These are phyloP conservation scores for Venusia cambrica DNA, from an alignment of 2,888 invertebrate genomes.

Conservation along the genomic window DNA sequence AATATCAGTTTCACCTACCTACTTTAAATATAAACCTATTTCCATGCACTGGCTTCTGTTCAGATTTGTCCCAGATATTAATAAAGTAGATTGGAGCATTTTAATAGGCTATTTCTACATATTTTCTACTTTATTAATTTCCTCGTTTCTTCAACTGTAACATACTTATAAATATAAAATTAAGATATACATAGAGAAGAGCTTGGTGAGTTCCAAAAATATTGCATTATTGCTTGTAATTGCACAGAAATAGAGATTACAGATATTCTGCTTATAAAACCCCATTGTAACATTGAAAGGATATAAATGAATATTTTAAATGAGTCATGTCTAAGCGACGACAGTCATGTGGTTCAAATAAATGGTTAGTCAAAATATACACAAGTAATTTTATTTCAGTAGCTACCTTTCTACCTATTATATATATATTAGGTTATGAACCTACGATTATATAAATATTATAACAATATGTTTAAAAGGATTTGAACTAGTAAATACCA, in stretches of 20 bases:
- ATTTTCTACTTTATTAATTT: too few species aligned
- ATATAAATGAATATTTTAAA: constrained; percentile 28
- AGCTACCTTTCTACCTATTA: constrained; percentile 24
- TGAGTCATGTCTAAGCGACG: constrained; percentile 23
- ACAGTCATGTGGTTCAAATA: constrained; percentile 67
- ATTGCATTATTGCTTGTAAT: constrained; percentile 35
- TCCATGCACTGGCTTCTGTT: too few species aligned
- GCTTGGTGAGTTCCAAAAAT: constrained; percentile 37
- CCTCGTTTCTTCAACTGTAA: too few species aligned
- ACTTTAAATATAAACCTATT: too few species aligned
- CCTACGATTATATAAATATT: too few species aligned
- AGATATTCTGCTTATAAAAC: constrained; percentile 26
- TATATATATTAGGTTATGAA: too few species aligned
- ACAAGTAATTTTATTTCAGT: constrained; percentile 32
- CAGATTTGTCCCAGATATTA: too few species aligned
- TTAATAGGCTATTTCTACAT: too few species aligned
- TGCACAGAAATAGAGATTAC: constrained; percentile 25
- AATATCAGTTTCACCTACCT: too few species aligned
- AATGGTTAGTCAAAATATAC: constrained; percentile 70
- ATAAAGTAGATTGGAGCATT: too few species aligned
- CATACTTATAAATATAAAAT: constrained; percentile 18
- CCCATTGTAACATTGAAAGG: constrained; percentile 21
- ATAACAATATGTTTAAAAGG: too few species aligned
- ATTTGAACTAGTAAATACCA: too few species aligned
- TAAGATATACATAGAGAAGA: constrained; percentile 37